Percentiles rank a stretch among this genome's conserved stretches.
These are phyloP conservation scores for Limnephilus rhombicus DNA, from an alignment of 2,888 invertebrate genomes.

Conservation along the genomic window DNA sequence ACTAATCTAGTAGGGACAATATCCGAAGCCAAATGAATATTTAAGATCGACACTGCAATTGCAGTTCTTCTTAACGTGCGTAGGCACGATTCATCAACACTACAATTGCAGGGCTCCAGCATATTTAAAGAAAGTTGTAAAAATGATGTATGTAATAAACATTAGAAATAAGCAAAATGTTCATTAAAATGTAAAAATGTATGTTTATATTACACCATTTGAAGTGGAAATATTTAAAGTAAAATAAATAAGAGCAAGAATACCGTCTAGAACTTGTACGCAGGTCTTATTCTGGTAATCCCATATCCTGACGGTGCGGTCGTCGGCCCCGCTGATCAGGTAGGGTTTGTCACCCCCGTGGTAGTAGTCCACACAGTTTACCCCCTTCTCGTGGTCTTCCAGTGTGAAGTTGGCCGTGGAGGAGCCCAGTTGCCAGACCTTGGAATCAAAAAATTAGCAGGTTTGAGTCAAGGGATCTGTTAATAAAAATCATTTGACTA, in stretches of 20 bases:
- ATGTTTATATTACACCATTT: background rate
- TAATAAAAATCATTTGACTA: too few relatives aligned
- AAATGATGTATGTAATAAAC: too few relatives aligned
- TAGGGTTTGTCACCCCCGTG: slow-evolving; percentile 99
- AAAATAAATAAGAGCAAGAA: slow-evolving; percentile 16
- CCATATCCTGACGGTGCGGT: slow-evolving; percentile 98
- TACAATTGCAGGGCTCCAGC: too few relatives aligned
- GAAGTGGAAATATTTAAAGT: background rate
- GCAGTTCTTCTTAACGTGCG: too few relatives aligned
- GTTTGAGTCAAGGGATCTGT: background rate
- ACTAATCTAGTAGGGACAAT: too few relatives aligned
- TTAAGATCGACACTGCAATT: too few relatives aligned
- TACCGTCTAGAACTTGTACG: slow-evolving; percentile 95
- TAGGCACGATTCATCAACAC: too few relatives aligned
- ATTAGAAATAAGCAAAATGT: too few relatives aligned
- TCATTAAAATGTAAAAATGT: too few relatives aligned
- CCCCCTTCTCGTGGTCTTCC: slow-evolving; percentile 98
- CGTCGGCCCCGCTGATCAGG: slow-evolving; percentile 98
- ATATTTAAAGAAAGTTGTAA: too few relatives aligned
- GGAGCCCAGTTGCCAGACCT: slow-evolving; percentile 98
- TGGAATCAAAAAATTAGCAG: slow-evolving; percentile 68
- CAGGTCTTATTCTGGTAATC: slow-evolving; percentile 99
- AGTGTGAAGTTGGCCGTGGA: slow-evolving; percentile 98
- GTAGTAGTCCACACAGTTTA: slow-evolving; percentile 99
- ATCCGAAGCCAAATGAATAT: too few relatives aligned